These are phyloP conservation scores for Myripristis jacobus DNA, from an alignment of 2,797 vertebrate species.

Conservation along the genomic window DNA sequence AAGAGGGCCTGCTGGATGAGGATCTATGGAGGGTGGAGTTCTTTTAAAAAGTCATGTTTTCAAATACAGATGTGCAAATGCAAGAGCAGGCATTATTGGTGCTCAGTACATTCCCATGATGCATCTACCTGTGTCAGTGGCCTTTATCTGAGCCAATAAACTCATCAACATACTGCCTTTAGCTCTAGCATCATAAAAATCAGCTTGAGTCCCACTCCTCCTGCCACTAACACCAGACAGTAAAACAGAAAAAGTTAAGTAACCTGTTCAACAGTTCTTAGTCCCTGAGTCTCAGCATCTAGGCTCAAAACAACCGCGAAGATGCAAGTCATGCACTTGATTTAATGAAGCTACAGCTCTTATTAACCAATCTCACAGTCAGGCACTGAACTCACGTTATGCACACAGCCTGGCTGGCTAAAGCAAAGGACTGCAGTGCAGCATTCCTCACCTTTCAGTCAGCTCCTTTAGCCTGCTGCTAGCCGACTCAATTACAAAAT, in stretches of 20 bases:
- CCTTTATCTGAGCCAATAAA: not conserved
- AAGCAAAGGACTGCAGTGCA: slow-evolving; percentile 55
- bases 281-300: not conserved
- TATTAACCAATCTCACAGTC: slow-evolving; percentile 5
- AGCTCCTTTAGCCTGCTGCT: slow-evolving; percentile 32
- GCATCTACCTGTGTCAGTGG: not conserved
- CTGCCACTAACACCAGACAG: not conserved
- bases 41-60: slow-evolving; percentile 2
- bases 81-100: not conserved
- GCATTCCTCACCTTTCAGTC: slow-evolving; percentile 44
- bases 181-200: not conserved
- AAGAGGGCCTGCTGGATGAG: slow-evolving; percentile 41
- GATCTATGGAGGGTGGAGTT: slow-evolving; percentile 16
- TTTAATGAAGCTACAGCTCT: not conserved
- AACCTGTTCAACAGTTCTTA: not conserved
- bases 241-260: not conserved
- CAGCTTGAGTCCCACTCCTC: not conserved
- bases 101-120: not conserved
- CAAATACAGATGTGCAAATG: not conserved
- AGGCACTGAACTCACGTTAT: slow-evolving; percentile 27
- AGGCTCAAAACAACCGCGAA: not conserved
- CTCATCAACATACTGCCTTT: not conserved
- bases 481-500: slow-evolving; percentile 35
- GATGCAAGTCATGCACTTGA: not conserved
- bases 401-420: slow-evolving; percentile 11